These are phyloP conservation scores for Drosophila navojoa DNA, from an alignment of 1,140 invertebrate genomes.

Conservation along the genomic window DNA sequence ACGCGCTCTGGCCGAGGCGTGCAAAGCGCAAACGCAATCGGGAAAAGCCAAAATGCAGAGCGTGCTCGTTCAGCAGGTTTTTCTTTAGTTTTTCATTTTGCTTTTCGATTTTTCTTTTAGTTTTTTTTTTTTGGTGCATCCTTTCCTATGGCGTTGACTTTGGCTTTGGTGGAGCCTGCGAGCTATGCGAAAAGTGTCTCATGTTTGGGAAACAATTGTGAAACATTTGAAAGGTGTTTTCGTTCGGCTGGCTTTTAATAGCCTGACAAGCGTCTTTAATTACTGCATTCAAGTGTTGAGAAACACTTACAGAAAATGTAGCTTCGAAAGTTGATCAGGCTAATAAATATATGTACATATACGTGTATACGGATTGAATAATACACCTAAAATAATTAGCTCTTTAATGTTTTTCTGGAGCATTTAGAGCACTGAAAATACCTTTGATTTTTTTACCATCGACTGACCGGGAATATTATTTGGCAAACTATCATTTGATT, in stretches of 20 bases:
- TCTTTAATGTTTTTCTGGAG: too few species aligned
- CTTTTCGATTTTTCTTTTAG: background rate
- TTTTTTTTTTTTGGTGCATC: conserved; percentile 18
- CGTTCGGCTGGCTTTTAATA: conserved; percentile 1
- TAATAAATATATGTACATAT: background rate
- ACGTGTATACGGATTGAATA: background rate
- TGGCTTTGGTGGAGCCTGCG: conserved; percentile 2
- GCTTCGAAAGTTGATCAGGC: conserved; percentile 26
- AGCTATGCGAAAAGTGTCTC: conserved; percentile 25
- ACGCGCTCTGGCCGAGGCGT: background rate
- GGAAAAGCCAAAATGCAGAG: conserved; percentile 60
- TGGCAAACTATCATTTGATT: background rate
- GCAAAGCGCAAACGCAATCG: conserved; percentile 13
- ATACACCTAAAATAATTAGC: background rate
- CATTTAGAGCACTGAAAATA: background rate
- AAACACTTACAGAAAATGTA: background rate
- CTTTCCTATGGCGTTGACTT: conserved; percentile 16
- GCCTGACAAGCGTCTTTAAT: conserved; percentile 22
- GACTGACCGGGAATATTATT: too few species aligned
- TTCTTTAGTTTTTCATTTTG: conserved; percentile 1
- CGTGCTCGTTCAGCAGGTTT: conserved; percentile 26
- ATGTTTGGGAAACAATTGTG: conserved; percentile 28
- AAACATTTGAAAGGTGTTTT: conserved; percentile 39
- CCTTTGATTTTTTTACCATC: too few species aligned
- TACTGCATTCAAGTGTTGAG: conserved; percentile 11